Conservation (phyloP, 2,888 invertebrate species). For the Mythimna ferrago region DNA sequence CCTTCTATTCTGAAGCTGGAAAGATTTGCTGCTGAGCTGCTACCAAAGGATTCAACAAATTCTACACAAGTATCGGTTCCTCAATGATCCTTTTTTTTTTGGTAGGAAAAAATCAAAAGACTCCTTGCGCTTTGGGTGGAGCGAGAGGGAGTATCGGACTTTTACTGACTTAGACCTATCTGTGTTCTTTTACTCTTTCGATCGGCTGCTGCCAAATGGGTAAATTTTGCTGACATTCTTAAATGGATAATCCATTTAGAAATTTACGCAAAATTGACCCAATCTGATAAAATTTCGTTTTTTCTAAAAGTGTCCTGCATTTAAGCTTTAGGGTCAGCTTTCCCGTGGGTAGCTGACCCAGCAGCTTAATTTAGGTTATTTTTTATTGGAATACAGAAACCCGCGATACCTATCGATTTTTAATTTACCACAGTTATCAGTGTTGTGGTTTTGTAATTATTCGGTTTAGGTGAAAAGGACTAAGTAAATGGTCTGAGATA, state of each 20-base stretch:
- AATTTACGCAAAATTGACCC: too few relatives aligned
- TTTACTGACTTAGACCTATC: too few relatives aligned
- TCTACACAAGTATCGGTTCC: not conserved
- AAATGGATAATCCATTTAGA: too few relatives aligned
- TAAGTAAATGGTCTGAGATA: not conserved
- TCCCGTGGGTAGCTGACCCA: not conserved
- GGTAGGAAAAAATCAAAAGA: too few relatives aligned
- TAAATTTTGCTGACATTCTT: too few relatives aligned
- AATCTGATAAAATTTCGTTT: not conserved
- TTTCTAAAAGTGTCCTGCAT: not conserved
- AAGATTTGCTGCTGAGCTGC: not conserved
- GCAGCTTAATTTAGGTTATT: not conserved
- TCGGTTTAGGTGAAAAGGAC: not conserved
- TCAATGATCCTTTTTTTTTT: too few relatives aligned
- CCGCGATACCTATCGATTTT: not conserved
- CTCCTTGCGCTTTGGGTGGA: too few relatives aligned
- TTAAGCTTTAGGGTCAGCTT: not conserved
- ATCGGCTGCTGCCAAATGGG: too few relatives aligned
- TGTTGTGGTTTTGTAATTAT: not conserved
- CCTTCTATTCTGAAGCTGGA: not conserved
- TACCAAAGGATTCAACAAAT: not conserved
- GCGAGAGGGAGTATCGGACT: too few relatives aligned
- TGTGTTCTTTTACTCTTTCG: too few relatives aligned
- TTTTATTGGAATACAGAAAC: not conserved
- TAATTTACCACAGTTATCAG: not conserved